A percentile compares a stretch with the other conserved stretches of the same genome.
These are phyloP conservation scores for Platycercus adscitus DNA, from an alignment of 2,113 vertebrate genomes.

Conservation along the genomic window DNA sequence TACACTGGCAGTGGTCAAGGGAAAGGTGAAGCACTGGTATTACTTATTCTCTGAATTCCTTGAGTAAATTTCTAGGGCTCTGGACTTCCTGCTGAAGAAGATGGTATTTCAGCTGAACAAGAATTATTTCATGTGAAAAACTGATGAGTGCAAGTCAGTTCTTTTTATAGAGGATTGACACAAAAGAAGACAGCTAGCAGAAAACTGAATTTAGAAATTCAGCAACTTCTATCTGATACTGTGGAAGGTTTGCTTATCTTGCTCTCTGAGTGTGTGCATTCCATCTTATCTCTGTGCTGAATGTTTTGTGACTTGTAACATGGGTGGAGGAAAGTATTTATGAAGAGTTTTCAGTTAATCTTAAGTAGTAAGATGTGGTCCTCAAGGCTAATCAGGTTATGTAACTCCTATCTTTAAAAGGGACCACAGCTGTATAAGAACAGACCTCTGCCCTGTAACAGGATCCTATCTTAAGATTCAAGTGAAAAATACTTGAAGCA, in stretches of 20 bases:
- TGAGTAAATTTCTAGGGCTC: background rate
- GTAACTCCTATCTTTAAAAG: background rate
- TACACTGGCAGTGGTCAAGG: background rate
- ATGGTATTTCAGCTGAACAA: background rate
- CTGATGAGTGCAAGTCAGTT: background rate
- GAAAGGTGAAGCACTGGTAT: background rate
- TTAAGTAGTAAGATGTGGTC: background rate
- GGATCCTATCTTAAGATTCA: background rate
- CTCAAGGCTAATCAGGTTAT: background rate
- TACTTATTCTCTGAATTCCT: background rate
- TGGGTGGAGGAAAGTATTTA: background rate
- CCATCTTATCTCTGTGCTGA: background rate
- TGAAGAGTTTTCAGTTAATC: background rate
- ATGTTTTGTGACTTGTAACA: background rate
- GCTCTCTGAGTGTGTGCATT: background rate
- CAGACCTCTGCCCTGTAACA: background rate
- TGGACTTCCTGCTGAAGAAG: background rate
- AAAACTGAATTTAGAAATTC: background rate
- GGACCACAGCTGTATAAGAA: background rate
- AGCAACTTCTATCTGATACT: background rate
- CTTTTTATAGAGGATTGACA: background rate
- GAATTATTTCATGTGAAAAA: background rate
- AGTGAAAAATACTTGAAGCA: background rate
- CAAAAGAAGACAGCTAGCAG: background rate
- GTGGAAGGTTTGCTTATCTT: background rate